Conservation (phyloP, 2,888 invertebrate genomes). For the Cactoblastis cactorum region DNA sequence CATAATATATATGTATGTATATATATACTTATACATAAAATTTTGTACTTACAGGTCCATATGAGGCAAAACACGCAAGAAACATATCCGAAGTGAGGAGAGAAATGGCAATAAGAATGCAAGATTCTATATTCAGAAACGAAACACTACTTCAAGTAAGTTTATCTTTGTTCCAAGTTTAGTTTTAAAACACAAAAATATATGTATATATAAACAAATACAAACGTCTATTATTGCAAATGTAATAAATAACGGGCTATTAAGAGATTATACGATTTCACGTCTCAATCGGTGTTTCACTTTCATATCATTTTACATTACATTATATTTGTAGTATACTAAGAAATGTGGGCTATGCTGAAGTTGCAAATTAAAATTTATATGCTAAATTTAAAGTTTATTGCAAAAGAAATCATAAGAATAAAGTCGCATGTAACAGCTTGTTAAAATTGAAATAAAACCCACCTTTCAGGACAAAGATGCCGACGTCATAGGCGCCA, state of each 20-base stretch:
- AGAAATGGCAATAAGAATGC: constrained; percentile 7
- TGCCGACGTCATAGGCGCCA: constrained; percentile 28
- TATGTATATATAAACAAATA: not conserved
- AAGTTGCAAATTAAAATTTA: no score
- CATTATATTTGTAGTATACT: no score
- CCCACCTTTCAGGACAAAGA: not conserved
- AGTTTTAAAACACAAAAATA: not conserved
- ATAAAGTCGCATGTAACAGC: no score
- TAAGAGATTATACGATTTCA: no score
- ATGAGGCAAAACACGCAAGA: not conserved
- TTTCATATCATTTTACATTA: no score
- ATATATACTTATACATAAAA: not conserved
- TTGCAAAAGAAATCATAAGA: no score
- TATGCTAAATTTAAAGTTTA: no score
- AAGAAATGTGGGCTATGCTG: no score
- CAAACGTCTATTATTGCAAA: no score
- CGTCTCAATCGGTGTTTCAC: no score
- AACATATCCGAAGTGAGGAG: not conserved
- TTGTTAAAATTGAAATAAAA: not conserved
- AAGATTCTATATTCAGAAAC: constrained; percentile 3
- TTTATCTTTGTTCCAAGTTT: not conserved
- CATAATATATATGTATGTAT: no score
- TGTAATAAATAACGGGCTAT: no score
- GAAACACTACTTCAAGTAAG: constrained; percentile 4
- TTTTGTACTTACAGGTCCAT: not conserved